phyloP scores from a whole-genome alignment of 2,888 invertebrate genomes.

The Plagodis dolabraria region DNA sequence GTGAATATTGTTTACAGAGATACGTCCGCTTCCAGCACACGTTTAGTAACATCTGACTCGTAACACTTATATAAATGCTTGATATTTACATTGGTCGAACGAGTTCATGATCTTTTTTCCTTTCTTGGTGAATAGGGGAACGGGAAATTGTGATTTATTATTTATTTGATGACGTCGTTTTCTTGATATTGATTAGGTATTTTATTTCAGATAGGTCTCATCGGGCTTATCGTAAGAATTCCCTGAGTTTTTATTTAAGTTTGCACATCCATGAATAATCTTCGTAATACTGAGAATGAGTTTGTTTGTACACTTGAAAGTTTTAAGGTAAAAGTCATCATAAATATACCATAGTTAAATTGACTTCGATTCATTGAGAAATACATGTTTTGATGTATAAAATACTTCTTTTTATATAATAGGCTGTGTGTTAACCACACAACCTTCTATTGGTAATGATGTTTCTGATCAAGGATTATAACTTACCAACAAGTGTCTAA shows the following conservation, averaged over 20 bases:
- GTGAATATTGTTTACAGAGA: slow-evolving; percentile 15
- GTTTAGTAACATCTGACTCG: slow-evolving; percentile 40
- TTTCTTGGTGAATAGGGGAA: slow-evolving; percentile 31
- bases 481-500: too few relatives aligned
- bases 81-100: slow-evolving; percentile 40
- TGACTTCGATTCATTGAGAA: too few relatives aligned
- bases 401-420: too few relatives aligned
- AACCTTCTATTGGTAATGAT: too few relatives aligned
- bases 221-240: slow-evolving; percentile 1
- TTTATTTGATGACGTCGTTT: slow-evolving; percentile 20
- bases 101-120: slow-evolving; percentile 32
- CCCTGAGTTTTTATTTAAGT: not conserved
- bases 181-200: slow-evolving; percentile 8
- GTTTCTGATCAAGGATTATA: too few relatives aligned
- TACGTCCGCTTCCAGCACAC: slow-evolving; percentile 42
- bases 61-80: slow-evolving; percentile 34
- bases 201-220: not conserved
- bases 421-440: too few relatives aligned
- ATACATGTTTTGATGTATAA: too few relatives aligned
- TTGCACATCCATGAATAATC: not conserved
- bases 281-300: not conserved
- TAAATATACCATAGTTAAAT: too few relatives aligned
- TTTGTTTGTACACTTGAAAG: too few relatives aligned
- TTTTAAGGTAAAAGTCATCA: too few relatives aligned
- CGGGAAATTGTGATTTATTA: slow-evolving; percentile 35